Evolutionary conservation across 2,797 vertebrate species (phyloP), one percentile per base, ranked within the genome.

Genomic region (Apogon talboti): DNA sequence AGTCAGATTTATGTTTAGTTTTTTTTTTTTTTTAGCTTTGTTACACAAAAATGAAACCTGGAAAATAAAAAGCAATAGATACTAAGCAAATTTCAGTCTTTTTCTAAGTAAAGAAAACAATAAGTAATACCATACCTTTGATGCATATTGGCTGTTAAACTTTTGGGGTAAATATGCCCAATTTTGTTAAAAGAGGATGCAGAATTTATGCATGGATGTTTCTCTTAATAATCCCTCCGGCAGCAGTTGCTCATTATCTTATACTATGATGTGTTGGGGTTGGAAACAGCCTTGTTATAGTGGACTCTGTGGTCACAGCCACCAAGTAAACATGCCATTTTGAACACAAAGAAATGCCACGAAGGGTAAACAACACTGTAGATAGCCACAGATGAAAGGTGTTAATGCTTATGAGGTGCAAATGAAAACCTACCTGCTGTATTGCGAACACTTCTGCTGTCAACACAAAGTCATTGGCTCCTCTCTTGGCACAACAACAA

Each of bases 391-490:
- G 80, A 82, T 86, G 74, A 84, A 82, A 71, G 66, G 81, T 78
- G 78, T 77, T 78, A 77, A 83, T 77, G 81, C 56, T 65, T 79
- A 83, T 55, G 67, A 81, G 71, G 51, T 11, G 24, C 24, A 28
- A n/a, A 24, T 63, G 64, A 81, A 82, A 79, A 79, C 76, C 71
- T 78, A 87, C 86, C 89, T 81, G 78, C 57, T 35, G 69, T 68
- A 55, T 83, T 50, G 52, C 54, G 52, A 71, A 70, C 75, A 52
- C 73, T 70, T 83, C 55, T 55, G 58, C 88, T 87, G 86, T 93
- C 90, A 87, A 81, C 90, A 92, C 83, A 64, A 86, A 89, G 83
- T 92, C 85, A 91, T 88, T 62, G 74, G 64, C 19, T 71, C 72
- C 78, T 75, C 72, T 74, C 52, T 54, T 58, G 62, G 53, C 49